Conservation (phyloP, 2,113 vertebrate species). For the Ictalurus furcatus region DNA sequence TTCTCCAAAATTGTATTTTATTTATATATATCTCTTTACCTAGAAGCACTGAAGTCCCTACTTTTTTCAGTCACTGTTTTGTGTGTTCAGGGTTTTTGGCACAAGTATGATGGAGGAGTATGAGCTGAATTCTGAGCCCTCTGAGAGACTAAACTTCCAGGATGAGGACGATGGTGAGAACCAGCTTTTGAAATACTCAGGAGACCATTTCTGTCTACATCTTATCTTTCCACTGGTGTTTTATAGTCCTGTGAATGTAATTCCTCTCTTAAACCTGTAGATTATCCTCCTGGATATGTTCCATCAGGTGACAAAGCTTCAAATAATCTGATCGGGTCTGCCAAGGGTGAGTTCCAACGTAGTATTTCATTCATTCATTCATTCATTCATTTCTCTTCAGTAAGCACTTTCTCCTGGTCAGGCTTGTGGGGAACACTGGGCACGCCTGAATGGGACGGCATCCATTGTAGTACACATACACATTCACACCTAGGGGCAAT, state of each 20-base stretch:
- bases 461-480: not conserved
- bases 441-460: not conserved
- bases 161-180: slow-evolving; percentile 89
- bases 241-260: not conserved
- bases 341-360: slow-evolving; percentile 80
- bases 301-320: slow-evolving; percentile 84
- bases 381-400: not conserved
- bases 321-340: slow-evolving; percentile 92
- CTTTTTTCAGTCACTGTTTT: not conserved
- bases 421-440: not conserved
- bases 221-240: not conserved
- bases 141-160: slow-evolving; percentile 84
- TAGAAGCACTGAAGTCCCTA: not conserved
- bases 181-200: not conserved
- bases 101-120: slow-evolving; percentile 99
- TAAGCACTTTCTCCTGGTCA: not conserved
- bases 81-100: slow-evolving; percentile 85
- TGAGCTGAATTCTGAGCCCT: slow-evolving; percentile 89
- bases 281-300: slow-evolving; percentile 83
- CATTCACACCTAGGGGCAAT: not conserved
- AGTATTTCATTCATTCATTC: slow-evolving; percentile 35
- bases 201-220: too few relatives aligned
- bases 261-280: slow-evolving; percentile 63
- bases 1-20: not conserved
- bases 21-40: not conserved